Conservation (phyloP, 2,113 vertebrate species). For the Holacanthus passer region DNA sequence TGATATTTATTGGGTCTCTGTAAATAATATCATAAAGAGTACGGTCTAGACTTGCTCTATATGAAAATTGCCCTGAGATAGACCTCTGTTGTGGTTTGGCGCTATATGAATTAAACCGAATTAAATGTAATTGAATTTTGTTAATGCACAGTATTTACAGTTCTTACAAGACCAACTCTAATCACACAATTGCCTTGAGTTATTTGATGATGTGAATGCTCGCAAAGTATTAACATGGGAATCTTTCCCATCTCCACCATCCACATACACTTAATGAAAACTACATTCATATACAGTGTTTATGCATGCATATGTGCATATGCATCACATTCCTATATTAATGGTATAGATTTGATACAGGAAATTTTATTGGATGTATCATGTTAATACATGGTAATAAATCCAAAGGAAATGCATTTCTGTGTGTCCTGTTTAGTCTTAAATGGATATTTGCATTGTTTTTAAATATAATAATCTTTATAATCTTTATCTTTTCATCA, state of each 20-base stretch:
- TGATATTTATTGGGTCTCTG: too few relatives aligned
- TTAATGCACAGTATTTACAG: slow-evolving; percentile 2
- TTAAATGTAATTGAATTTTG: neutral
- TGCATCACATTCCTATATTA: neutral
- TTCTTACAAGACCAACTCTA: neutral
- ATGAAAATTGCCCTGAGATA: too few relatives aligned
- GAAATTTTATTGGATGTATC: neutral
- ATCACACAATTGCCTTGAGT: too few relatives aligned
- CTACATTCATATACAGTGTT: neutral
- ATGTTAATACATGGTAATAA: neutral
- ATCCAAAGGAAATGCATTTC: neutral
- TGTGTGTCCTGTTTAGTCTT: too few relatives aligned
- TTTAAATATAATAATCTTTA: too few relatives aligned
- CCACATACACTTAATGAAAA: too few relatives aligned
- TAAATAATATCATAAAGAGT: too few relatives aligned
- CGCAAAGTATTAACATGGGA: slow-evolving; percentile 6
- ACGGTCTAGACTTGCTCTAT: too few relatives aligned
- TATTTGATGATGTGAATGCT: neutral
- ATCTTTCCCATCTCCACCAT: neutral
- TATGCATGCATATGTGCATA: neutral
- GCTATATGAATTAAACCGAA: neutral
- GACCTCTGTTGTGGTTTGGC: too few relatives aligned
- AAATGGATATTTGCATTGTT: too few relatives aligned
- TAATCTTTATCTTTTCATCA: too few relatives aligned
- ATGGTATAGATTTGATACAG: neutral